A percentile compares a stretch with the other conserved stretches of the same genome.
Evolutionary conservation across 2,113 vertebrate genomes (phyloP).

Genomic region (Anhinga rufa): DNA sequence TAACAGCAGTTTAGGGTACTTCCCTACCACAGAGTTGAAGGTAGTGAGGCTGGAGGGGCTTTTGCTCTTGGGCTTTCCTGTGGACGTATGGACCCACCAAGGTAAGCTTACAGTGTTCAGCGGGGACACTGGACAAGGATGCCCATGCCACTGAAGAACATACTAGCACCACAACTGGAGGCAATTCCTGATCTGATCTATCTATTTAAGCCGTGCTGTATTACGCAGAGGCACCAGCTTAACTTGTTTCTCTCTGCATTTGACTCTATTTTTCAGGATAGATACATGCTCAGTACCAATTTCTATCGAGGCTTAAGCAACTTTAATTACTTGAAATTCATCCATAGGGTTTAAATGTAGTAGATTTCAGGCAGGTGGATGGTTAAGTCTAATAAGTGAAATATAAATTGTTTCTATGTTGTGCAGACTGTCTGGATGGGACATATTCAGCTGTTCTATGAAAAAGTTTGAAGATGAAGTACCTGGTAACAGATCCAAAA

Average conservation of each 20-base stretch:
- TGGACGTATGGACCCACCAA: background rate
- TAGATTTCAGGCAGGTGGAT: background rate
- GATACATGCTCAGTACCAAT: accelerated
- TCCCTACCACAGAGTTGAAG: background rate
- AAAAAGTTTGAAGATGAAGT: background rate
- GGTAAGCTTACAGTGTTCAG: background rate
- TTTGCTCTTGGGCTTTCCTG: background rate
- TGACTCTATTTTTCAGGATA: background rate
- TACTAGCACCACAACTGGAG: background rate
- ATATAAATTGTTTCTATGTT: background rate
- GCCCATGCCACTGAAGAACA: background rate
- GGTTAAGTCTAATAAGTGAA: background rate
- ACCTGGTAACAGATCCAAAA: background rate
- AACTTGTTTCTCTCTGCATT: background rate
- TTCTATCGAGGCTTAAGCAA: background rate
- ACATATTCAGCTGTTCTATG: background rate
- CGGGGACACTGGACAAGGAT: background rate
- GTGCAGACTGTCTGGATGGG: background rate
- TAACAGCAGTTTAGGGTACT: background rate
- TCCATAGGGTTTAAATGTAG: background rate
- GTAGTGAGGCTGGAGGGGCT: background rate
- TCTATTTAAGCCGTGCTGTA: background rate
- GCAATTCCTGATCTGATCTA: background rate
- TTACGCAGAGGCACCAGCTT: background rate
- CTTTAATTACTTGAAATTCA: background rate